Percentiles rank a stretch among this genome's conserved stretches.
phyloP scores from a whole-genome alignment of 2,888 invertebrate species.

The Drosophila helvetica region DNA sequence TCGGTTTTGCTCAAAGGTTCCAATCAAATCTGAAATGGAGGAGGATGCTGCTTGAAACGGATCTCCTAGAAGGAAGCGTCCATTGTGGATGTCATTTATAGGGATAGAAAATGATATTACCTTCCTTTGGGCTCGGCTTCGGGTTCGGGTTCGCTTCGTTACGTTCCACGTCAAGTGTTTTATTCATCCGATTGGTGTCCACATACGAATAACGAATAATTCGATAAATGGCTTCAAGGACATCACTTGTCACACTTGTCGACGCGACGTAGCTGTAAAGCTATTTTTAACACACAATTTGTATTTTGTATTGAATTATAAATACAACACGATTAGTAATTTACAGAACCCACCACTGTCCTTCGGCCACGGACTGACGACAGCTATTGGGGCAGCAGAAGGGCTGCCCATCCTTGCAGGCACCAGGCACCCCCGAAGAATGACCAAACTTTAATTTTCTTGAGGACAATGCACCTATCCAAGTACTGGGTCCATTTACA shows the following conservation, averaged over 20 bases:
- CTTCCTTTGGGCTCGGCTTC: background rate
- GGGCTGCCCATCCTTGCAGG: background rate
- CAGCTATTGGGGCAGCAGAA: background rate
- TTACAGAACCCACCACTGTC: conserved; percentile 20
- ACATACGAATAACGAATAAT: conserved; percentile 1
- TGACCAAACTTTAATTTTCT: background rate
- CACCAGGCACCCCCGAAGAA: no score
- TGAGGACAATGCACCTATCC: background rate
- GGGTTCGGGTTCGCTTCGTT: background rate
- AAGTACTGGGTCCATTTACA: background rate
- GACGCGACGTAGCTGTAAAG: background rate
- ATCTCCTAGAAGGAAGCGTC: background rate
- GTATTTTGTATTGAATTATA: conserved; percentile 45
- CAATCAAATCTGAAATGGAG: no score
- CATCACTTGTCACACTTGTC: conserved; percentile 19
- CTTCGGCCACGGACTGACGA: conserved; percentile 15
- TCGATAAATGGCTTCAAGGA: conserved; percentile 34
- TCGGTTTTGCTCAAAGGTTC: no score
- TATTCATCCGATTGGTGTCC: conserved; percentile 14
- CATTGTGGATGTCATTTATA: background rate
- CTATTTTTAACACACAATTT: conserved; percentile 45
- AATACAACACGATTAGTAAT: conserved; percentile 36
- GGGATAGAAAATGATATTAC: background rate
- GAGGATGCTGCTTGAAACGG: background rate
- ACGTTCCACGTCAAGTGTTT: conserved; percentile 16